A percentile compares a stretch with the other conserved stretches of the same genome.
These are phyloP conservation scores for Spilogale gracilis DNA, from an alignment of 2,113 vertebrate species.

Conservation along the genomic window DNA sequence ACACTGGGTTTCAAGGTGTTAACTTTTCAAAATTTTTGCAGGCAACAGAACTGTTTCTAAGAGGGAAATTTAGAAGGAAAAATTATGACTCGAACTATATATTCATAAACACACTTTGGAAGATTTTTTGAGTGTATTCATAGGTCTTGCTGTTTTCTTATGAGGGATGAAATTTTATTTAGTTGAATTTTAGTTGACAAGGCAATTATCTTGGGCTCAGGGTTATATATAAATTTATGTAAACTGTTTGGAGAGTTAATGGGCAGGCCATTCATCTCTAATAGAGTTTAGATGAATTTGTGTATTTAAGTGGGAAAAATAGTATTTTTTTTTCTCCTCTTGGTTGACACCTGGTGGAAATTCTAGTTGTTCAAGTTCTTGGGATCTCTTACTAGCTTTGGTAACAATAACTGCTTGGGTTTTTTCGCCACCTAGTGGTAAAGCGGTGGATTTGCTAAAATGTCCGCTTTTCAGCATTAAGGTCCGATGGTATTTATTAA, in stretches of 20 bases:
- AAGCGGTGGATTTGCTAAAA: neutral
- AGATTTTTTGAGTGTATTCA: slow-evolving; percentile 19
- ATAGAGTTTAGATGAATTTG: slow-evolving; percentile 39
- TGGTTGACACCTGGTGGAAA: slow-evolving; percentile 83
- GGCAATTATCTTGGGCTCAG: neutral
- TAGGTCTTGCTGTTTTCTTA: neutral
- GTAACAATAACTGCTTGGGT: slow-evolving; percentile 49
- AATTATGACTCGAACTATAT: neutral
- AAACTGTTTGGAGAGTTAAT: slow-evolving; percentile 19
- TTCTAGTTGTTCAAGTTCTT: neutral
- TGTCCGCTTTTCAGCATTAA: neutral
- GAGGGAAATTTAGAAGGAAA: neutral
- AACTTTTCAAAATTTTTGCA: neutral
- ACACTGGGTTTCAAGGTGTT: neutral
- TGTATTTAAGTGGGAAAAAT: neutral
- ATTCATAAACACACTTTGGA: neutral
- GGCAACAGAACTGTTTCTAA: neutral
- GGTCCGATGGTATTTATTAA: neutral
- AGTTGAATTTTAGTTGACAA: slow-evolving; percentile 34
- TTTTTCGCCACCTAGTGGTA: slow-evolving; percentile 85
- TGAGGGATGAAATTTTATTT: slow-evolving; percentile 26
- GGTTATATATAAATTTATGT: neutral
- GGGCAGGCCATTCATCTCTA: neutral
- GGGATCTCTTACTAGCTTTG: fast-evolving
- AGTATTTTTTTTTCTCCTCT: neutral